These are phyloP conservation scores for Ormyrus nitidulus DNA, from an alignment of 2,888 invertebrate species.

Conservation along the genomic window DNA sequence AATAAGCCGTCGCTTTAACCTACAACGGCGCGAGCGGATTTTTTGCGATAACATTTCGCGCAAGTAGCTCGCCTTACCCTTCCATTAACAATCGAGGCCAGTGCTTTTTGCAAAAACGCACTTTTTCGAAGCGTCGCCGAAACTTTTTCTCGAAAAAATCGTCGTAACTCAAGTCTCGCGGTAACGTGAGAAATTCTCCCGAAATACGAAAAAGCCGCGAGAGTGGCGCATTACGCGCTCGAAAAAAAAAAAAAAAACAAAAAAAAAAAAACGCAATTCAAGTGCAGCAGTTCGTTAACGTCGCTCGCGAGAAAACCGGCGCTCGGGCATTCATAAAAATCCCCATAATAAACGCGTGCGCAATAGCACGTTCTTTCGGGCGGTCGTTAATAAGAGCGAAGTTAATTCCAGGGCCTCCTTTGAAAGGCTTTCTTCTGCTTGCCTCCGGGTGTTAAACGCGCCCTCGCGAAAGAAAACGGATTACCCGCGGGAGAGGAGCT, in stretches of 20 bases:
- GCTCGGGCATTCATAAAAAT: constrained; percentile 35
- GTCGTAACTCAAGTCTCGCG: no score
- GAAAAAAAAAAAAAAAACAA: constrained; percentile 1
- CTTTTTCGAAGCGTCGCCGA: no score
- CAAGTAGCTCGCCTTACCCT: no score
- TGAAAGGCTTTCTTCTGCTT: constrained; percentile 12
- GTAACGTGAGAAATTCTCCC: constrained; percentile 1
- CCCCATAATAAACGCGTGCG: constrained; percentile 5
- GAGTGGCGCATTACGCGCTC: not conserved
- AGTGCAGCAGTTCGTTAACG: constrained; percentile 5
- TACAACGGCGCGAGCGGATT: no score
- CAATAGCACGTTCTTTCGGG: constrained; percentile 32
- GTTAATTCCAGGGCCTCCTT: constrained; percentile 34
- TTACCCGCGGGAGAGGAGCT: not conserved
- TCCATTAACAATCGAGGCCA: no score
- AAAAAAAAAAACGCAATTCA: constrained; percentile 20
- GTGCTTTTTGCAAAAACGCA: no score
- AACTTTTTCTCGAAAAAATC: no score
- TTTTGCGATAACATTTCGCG: no score
- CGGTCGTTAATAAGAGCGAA: constrained; percentile 43
- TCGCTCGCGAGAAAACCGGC: not conserved
- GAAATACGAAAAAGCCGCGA: not conserved
- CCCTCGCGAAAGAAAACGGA: constrained; percentile 35
- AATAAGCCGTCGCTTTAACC: no score
- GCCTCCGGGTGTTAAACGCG: constrained; percentile 26